Evolutionary conservation across 2,797 vertebrate species (phyloP).

Genomic region (Hirundo rustica): DNA sequence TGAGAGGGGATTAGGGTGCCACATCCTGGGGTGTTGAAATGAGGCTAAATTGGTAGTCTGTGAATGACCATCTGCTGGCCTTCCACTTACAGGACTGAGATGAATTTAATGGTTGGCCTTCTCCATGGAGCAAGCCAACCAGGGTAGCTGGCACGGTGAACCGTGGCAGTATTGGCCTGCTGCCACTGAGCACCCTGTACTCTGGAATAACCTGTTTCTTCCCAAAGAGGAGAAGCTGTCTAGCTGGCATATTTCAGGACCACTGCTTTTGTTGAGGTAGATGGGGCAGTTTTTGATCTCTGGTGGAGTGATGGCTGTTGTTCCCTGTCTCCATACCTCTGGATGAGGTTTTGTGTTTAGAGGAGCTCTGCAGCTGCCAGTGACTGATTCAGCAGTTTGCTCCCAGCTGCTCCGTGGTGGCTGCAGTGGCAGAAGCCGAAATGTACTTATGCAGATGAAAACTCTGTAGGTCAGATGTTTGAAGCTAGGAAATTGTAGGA

Average conservation of each 20-base stretch:
- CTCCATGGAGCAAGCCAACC: not conserved
- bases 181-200: accelerated
- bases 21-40: not conserved
- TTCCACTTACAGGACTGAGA: not conserved
- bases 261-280: not conserved
- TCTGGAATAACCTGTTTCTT: not conserved
- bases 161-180: not conserved
- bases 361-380: not conserved
- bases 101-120: not conserved
- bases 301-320: not conserved
- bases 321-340: not conserved
- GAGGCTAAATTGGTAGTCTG: not conserved
- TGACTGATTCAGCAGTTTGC: slow-evolving; percentile 25
- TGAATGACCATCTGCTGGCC: not conserved
- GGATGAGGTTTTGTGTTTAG: not conserved
- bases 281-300: not conserved
- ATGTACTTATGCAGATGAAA: slow-evolving; percentile 6
- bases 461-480: slow-evolving; percentile 6
- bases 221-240: not conserved
- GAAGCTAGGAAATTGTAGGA: slow-evolving; percentile 28
- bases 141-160: not conserved
- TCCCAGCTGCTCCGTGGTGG: not conserved
- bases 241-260: not conserved
- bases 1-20: not conserved
- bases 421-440: not conserved